A percentile compares a stretch with the other conserved stretches of the same genome.
These are phyloP conservation scores for Idaea straminata DNA, from an alignment of 2,888 invertebrate species.

Conservation along the genomic window DNA sequence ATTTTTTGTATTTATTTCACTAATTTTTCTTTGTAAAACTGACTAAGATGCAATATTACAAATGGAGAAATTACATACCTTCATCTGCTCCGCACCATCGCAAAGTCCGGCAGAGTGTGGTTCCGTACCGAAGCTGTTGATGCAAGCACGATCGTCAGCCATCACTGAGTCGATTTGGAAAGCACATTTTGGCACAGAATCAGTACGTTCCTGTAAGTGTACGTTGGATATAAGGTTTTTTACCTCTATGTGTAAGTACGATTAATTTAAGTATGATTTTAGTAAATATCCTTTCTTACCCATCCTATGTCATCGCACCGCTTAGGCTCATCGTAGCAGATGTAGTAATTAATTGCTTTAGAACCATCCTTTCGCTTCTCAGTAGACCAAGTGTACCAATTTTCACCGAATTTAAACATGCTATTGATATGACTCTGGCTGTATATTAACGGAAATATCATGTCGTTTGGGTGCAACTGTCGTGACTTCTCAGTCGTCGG, in stretches of 20 bases:
- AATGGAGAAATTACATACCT: conserved; percentile 39
- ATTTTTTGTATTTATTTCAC: too few species aligned
- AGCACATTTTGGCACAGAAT: conserved; percentile 62
- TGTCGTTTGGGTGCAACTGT: conserved; percentile 64
- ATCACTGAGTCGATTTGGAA: conserved; percentile 69
- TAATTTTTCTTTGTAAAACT: too few species aligned
- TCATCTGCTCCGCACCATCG: conserved; percentile 74
- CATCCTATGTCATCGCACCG: conserved; percentile 71
- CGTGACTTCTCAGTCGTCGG: conserved; percentile 47
- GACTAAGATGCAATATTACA: too few species aligned
- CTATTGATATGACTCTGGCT: conserved; percentile 67
- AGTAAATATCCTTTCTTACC: conserved; percentile 44
- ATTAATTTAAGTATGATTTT: neutral
- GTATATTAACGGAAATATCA: conserved; percentile 69
- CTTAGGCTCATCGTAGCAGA: conserved; percentile 72
- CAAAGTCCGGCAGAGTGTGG: conserved; percentile 49
- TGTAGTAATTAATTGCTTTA: conserved; percentile 60
- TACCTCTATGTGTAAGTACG: neutral
- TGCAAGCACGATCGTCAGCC: conserved; percentile 66
- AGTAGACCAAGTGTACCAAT: conserved; percentile 73
- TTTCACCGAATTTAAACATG: conserved; percentile 73
- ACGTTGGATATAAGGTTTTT: neutral
- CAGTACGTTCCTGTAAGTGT: conserved; percentile 57
- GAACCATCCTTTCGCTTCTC: conserved; percentile 66
- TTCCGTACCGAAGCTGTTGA: conserved; percentile 66